Base-by-base conservation (phyloP, 2,797 vertebrate genomes). In the Alfaro cultratus region DNA sequence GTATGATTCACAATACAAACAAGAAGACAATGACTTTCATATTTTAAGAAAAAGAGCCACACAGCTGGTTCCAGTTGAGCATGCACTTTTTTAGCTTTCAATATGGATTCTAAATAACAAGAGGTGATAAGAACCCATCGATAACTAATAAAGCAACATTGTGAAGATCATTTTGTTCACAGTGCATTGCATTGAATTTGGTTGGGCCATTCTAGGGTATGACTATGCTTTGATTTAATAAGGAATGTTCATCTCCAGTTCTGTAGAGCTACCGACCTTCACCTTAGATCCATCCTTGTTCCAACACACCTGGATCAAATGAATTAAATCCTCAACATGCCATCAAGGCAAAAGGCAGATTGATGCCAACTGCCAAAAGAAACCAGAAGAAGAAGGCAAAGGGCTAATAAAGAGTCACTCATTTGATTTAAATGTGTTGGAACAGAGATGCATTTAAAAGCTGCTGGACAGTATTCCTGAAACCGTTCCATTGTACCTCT, bases 111-210 rank as follows among this genome's bases (percentile, higher is more conserved):
- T 53, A 87, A 80, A 81, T 67, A 86, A 83, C 41, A 73, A 83
- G 75, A 12, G 26, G 62, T 73, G 80, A 86, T 90, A 88, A 85
- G 82, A 91, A 90, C 29, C 73, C 77, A 91, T 83, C 80, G 91
- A 92, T 91, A 90, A 91, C 86, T 86, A 85, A 93, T 88, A 77
- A 81, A 80, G 72, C 85, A 78, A 84, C 78, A 39, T 31, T 87
- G 86, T 79, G 83, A 81, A 46, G n/a, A 70, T 70, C 39, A 15
- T 70, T 26, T 26, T 15, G 23, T 43, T 70, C 43, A 70, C 67
- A 43, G 21, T 39, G 18, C 8, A 5, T 68, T 68, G 64, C 36
- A 68, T 26, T 10, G 21, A 67, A 21, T 34, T 62, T 36, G 31
- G 60, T 34, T 62, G 31, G 34, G 2, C 34, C 62, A 39, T 67